Evolutionary conservation across 1,140 invertebrate species (phyloP).

Genomic region (Sitodiplosis mosellana): DNA sequence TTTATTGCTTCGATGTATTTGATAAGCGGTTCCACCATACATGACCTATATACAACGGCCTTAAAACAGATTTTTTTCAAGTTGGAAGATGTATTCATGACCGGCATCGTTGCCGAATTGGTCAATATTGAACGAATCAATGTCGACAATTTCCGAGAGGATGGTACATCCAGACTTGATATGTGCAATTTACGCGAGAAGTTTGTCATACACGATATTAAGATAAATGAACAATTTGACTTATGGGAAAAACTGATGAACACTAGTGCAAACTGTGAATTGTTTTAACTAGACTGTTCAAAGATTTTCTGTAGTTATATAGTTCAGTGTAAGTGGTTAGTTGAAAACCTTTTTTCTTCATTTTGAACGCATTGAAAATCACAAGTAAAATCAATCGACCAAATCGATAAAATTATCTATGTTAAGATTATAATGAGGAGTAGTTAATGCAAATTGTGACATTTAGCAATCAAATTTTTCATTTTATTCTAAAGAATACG

Average conservation of each 20-base stretch:
- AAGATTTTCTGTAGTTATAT: too few relatives aligned
- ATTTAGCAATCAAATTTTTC: too few relatives aligned
- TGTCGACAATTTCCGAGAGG: constrained; percentile 65
- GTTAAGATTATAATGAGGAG: too few relatives aligned
- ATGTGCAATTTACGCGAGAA: constrained; percentile 60
- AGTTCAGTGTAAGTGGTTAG: too few relatives aligned
- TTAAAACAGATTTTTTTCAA: constrained; percentile 57
- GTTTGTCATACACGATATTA: constrained; percentile 77
- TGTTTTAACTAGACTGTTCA: too few relatives aligned
- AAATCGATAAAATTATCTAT: too few relatives aligned
- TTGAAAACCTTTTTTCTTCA: too few relatives aligned
- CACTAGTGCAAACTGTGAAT: constrained; percentile 57
- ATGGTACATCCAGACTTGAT: constrained; percentile 52
- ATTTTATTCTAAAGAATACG: too few relatives aligned
- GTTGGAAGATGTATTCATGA: constrained; percentile 78
- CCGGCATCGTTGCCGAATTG: constrained; percentile 63
- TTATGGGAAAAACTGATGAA: constrained; percentile 74
- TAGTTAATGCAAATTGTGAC: too few relatives aligned
- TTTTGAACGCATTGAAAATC: too few relatives aligned
- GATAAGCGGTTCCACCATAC: constrained; percentile 44
- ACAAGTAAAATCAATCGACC: too few relatives aligned
- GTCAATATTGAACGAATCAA: constrained; percentile 49
- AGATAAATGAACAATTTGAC: constrained; percentile 72
- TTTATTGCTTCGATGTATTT: constrained; percentile 77
- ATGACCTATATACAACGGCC: constrained; percentile 43